Evolutionary conservation across 1,140 invertebrate genomes (phyloP).

Genomic region (Lordiphosa collinella): DNA sequence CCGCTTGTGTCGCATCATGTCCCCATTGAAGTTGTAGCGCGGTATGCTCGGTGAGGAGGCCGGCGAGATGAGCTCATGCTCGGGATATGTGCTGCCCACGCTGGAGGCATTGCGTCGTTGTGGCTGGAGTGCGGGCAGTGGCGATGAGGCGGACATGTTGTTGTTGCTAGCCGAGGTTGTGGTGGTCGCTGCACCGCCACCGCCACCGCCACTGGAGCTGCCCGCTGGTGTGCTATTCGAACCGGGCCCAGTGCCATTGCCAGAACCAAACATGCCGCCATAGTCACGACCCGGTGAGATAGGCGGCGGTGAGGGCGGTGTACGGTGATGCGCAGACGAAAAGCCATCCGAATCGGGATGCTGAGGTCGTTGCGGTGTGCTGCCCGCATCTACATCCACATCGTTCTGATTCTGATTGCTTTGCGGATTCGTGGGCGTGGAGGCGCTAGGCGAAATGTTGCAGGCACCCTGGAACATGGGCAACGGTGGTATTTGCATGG

Average conservation of each 20-base stretch:
- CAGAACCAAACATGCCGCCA: conserved; percentile 59
- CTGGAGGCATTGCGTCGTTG: conserved; percentile 70
- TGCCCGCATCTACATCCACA: conserved; percentile 76
- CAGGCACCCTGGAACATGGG: conserved; percentile 75
- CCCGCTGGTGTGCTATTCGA: conserved; percentile 64
- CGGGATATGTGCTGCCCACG: conserved; percentile 76
- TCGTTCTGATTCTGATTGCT: conserved; percentile 78
- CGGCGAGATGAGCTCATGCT: conserved; percentile 79
- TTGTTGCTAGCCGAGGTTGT: conserved; percentile 30
- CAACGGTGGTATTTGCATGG: conserved; percentile 78
- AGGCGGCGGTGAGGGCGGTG: conserved; percentile 73
- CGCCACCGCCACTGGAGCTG: conserved; percentile 62
- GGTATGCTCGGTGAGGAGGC: conserved; percentile 78
- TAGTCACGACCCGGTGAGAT: conserved; percentile 77
- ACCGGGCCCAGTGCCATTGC: conserved; percentile 48
- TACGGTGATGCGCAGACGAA: conserved; percentile 69
- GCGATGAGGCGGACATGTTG: conserved; percentile 75
- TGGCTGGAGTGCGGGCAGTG: conserved; percentile 67
- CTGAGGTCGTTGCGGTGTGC: conserved; percentile 63
- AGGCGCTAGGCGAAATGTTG: conserved; percentile 72
- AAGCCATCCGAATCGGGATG: conserved; percentile 73
- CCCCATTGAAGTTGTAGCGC: conserved; percentile 76
- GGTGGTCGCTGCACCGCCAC: conserved; percentile 26
- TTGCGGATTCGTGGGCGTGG: conserved; percentile 74
- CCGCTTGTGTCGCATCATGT: conserved; percentile 75